Conservation (phyloP, 2,113 vertebrate genomes). For the Conger conger region DNA sequence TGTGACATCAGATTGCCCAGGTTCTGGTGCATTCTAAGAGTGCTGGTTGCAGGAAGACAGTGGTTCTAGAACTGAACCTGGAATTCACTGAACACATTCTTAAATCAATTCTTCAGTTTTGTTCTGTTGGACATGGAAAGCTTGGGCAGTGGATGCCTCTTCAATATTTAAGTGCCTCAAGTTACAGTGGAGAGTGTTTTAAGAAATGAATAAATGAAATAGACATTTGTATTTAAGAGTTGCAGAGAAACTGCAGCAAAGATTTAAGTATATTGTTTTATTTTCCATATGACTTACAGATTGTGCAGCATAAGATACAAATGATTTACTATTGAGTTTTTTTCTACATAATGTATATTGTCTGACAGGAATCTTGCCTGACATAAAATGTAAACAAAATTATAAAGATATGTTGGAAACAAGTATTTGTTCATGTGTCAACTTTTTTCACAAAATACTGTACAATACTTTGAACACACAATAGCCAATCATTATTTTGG, state of each 20-base stretch:
- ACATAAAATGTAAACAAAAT: slow-evolving; percentile 58
- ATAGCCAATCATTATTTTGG: too few species aligned
- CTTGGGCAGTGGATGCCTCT: slow-evolving; percentile 44
- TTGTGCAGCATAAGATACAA: slow-evolving; percentile 50
- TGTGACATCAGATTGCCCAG: slow-evolving; percentile 1
- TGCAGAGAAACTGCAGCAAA: slow-evolving; percentile 50
- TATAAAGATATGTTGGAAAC: slow-evolving; percentile 55
- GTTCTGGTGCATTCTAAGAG: slow-evolving; percentile 27
- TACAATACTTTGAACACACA: too few species aligned
- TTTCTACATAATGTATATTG: slow-evolving; percentile 62
- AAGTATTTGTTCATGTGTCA: slow-evolving; percentile 9
- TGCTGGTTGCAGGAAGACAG: slow-evolving; percentile 33
- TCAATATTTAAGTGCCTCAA: slow-evolving; percentile 67
- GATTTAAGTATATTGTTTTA: slow-evolving; percentile 50
- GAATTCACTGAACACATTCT: slow-evolving; percentile 27
- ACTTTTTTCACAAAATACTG: neutral
- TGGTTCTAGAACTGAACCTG: slow-evolving; percentile 30
- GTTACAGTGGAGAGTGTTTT: slow-evolving; percentile 38
- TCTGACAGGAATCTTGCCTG: slow-evolving; percentile 55
- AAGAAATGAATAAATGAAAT: slow-evolving; percentile 41
- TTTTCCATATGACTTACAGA: slow-evolving; percentile 51
- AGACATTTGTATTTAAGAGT: slow-evolving; percentile 54
- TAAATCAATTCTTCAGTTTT: slow-evolving; percentile 33
- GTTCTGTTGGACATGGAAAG: slow-evolving; percentile 32
- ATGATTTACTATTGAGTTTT: slow-evolving; percentile 49